Conservation (phyloP, 1,140 invertebrate genomes). For the Battus philenor region DNA sequence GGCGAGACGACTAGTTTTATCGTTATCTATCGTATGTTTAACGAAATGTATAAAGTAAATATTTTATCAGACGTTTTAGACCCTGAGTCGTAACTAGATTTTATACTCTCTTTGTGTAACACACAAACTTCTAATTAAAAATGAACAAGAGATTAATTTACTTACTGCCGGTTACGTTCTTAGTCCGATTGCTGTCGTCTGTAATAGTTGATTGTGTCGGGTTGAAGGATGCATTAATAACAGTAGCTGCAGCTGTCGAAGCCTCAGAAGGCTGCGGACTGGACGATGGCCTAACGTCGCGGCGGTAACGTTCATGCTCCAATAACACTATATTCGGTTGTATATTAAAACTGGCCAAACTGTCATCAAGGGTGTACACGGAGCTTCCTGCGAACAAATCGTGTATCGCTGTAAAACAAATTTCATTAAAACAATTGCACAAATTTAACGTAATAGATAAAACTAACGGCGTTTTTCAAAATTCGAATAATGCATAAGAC, state of each 20-base stretch:
- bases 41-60: no score
- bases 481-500: not conserved
- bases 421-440: conserved; percentile 2
- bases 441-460: conserved; percentile 11
- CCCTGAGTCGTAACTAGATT: not conserved
- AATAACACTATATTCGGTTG: conserved; percentile 21
- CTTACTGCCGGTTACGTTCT: conserved; percentile 3
- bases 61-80: not conserved
- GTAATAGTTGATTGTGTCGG: not conserved
- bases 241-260: conserved; percentile 3
- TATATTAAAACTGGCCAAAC: conserved; percentile 3
- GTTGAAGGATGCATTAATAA: conserved; percentile 5
- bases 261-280: not conserved
- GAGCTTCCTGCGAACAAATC: conserved; percentile 20
- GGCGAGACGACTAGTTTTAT: not conserved
- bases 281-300: conserved; percentile 13
- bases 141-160: not conserved
- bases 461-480: conserved; percentile 1
- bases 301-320: conserved; percentile 21
- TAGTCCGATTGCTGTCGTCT: conserved; percentile 2
- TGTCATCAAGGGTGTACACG: conserved; percentile 20
- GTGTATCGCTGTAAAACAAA: conserved; percentile 5
- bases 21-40: no score
- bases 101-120: no score
- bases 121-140: not conserved